phyloP scores from a whole-genome alignment of 2,888 invertebrate genomes.

The Dioctria linearis region DNA sequence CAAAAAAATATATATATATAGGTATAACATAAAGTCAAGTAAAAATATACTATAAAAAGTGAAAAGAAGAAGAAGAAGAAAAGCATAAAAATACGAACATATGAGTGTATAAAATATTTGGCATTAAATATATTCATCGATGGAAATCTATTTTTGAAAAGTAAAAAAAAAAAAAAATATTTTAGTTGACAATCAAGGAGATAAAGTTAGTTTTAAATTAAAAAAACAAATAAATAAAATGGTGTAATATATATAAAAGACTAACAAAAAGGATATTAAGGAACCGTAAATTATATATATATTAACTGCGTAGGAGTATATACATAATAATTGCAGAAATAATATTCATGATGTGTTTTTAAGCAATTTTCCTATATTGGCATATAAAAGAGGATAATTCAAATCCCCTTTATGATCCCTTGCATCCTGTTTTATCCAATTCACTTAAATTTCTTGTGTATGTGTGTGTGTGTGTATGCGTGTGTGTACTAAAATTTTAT shows the following conservation, averaged over 20 bases:
- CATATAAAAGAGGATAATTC: neutral
- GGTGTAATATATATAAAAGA: slow-evolving; percentile 37
- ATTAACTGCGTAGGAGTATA: slow-evolving; percentile 3
- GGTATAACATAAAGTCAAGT: neutral
- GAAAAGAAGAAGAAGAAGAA: slow-evolving; percentile 29
- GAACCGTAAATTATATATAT: slow-evolving; percentile 13
- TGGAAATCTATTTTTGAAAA: slow-evolving; percentile 53
- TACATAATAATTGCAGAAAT: slow-evolving; percentile 5
- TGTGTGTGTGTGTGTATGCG: neutral
- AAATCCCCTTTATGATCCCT: too few relatives aligned
- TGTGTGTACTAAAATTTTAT: neutral
- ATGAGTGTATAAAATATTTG: slow-evolving; percentile 40
- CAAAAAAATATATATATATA: neutral
- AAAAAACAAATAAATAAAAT: slow-evolving; percentile 33
- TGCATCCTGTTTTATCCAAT: too few relatives aligned
- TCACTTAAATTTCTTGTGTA: too few relatives aligned
- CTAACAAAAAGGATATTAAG: slow-evolving; percentile 8
- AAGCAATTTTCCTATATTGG: slow-evolving; percentile 40
- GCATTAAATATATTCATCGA: slow-evolving; percentile 38
- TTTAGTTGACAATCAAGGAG: slow-evolving; percentile 55
- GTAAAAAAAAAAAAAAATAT: slow-evolving; percentile 48
- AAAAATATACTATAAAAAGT: slow-evolving; percentile 42
- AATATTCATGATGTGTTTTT: slow-evolving; percentile 38
- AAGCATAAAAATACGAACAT: slow-evolving; percentile 41
- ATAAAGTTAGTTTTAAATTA: slow-evolving; percentile 46